Evolutionary conservation across 2,797 vertebrate species (phyloP).

Genomic region (Sebastes vulpes): DNA sequence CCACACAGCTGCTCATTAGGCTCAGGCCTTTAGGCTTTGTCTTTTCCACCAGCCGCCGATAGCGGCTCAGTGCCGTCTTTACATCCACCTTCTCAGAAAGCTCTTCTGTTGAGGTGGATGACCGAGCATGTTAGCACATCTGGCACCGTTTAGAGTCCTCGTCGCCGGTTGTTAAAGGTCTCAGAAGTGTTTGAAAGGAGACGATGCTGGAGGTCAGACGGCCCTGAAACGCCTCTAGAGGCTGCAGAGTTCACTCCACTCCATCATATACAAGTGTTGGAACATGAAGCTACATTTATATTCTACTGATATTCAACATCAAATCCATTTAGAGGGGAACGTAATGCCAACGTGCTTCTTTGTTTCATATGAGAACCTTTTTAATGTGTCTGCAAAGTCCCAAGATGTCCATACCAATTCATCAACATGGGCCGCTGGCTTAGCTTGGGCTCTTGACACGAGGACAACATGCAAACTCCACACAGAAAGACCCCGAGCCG

Average conservation of each 20-base stretch:
- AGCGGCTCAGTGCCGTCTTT: conserved; percentile 39
- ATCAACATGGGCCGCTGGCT: neutral
- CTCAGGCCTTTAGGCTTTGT: conserved; percentile 61
- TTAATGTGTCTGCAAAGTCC: neutral
- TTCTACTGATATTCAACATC: neutral
- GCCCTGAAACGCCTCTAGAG: no score
- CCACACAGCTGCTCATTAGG: conserved; percentile 72
- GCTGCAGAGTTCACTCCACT: neutral
- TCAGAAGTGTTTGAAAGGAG: neutral
- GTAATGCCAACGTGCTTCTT: neutral
- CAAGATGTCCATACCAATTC: neutral
- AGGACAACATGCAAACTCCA: rapidly evolving
- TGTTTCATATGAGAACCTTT: neutral
- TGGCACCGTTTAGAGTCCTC: conserved; percentile 4
- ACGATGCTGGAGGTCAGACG: neutral
- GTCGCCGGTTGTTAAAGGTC: conserved; percentile 1
- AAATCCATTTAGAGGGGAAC: neutral
- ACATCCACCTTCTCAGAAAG: conserved; percentile 25
- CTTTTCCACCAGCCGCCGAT: conserved; percentile 40
- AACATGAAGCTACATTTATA: neutral
- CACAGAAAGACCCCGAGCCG: no score
- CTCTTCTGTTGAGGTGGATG: neutral
- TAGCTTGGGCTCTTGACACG: no score
- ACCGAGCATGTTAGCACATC: conserved; percentile 6
- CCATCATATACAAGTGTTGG: neutral